Evolutionary conservation across 1,140 invertebrate genomes (phyloP).

Genomic region (Teleopsis dalmanni): DNA sequence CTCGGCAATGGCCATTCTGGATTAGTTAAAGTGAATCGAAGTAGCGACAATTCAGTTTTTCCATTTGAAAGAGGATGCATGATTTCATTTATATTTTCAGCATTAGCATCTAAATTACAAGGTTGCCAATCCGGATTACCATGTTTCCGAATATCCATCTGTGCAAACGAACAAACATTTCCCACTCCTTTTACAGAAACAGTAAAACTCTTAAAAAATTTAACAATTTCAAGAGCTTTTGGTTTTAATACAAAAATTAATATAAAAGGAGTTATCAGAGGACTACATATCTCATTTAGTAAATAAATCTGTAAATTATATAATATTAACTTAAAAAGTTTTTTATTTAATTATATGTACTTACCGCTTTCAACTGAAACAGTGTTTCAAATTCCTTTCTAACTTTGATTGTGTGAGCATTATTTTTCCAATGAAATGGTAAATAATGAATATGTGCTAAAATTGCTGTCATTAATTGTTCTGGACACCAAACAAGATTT

Average conservation of each 20-base stretch:
- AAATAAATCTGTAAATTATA: slow-evolving; percentile 57
- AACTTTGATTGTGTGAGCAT: slow-evolving; percentile 81
- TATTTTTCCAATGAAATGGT: slow-evolving; percentile 82
- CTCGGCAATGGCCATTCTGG: slow-evolving; percentile 83
- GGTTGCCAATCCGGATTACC: slow-evolving; percentile 81
- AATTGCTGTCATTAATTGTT: slow-evolving; percentile 80
- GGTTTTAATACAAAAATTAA: slow-evolving; percentile 71
- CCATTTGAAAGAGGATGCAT: too few relatives aligned
- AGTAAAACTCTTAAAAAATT: slow-evolving; percentile 95
- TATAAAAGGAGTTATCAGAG: slow-evolving; percentile 87
- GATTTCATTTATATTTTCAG: too few relatives aligned
- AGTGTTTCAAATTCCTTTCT: slow-evolving; percentile 81
- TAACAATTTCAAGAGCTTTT: slow-evolving; percentile 81
- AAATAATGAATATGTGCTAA: slow-evolving; percentile 93
- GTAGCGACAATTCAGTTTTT: slow-evolving; percentile 88
- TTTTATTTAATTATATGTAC: slow-evolving; percentile 1
- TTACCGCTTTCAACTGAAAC: slow-evolving; percentile 85
- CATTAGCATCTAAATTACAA: not conserved
- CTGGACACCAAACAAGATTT: slow-evolving; percentile 79
- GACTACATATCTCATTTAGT: slow-evolving; percentile 85
- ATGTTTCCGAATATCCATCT: slow-evolving; percentile 88
- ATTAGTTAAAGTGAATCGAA: slow-evolving; percentile 91
- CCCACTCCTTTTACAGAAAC: slow-evolving; percentile 92
- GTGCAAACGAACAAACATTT: slow-evolving; percentile 95
- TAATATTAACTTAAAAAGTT: not conserved